Evolutionary conservation across 2,797 vertebrate species (phyloP), one percentile per base, ranked within the genome.

Genomic region (Taeniopygia guttata): DNA sequence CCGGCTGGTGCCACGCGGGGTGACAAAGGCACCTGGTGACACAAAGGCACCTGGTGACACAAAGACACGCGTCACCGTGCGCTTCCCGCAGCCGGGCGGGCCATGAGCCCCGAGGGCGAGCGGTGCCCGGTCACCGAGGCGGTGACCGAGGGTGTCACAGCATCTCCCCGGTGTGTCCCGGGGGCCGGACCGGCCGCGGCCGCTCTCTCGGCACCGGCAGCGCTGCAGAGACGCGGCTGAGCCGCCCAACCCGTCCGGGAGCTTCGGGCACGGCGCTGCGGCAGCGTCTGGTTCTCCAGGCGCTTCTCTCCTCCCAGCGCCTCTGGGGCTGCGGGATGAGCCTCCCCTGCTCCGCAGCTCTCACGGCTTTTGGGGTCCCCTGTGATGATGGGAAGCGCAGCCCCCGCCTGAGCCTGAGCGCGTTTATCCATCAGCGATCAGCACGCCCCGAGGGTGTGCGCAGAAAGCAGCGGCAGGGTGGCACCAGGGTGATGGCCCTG

Each of bases 351-450:
- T 46, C 48, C 60, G 3, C 40, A 40, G 40, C 55, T 36, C 34
- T 58, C 1, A 0, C 0, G 3, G 70, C 5, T 11, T 81, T 48
- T 45, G 73, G 80, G 86, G 32, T 74, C 4, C 9, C 48, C 27
- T 0, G 0, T 21, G 2, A 8, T 5, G 27, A 3, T 1, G 4
- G 63, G 38, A 29, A 10, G 4, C 48, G 1, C 45, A 16, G 49
- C n/a, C 15, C 62, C 8, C 0, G 0, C 8, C 6, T 0, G 21
- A 19, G 0, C 8, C 6, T 0, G 21, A 19, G 38, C 18, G 9
- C 8, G 0, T 68, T 87, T 43, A 17, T n/a, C 68, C 38, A 0
- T 8, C 21, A 0, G 13, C 4, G 42, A 11, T n/a, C 5, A 0
- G 36, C 8, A 2, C 0, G 0, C n/a, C 63, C 18, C 6, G 4